phyloP scores from a whole-genome alignment of 1,140 invertebrate genomes.

The Luehdorfia chinensis region DNA sequence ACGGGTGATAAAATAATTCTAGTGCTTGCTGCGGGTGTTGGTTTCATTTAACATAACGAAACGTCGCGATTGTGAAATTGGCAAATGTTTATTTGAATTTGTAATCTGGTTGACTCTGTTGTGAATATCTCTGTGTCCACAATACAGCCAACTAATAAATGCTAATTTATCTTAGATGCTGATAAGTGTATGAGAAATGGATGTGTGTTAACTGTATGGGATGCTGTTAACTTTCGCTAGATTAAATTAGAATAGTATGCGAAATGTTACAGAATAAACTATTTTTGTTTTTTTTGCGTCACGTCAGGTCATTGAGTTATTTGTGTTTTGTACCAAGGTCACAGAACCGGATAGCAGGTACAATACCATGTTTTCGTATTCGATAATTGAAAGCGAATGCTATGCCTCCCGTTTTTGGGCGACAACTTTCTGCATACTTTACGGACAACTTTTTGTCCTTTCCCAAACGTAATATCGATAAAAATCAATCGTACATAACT shows the following conservation, averaged over 20 bases:
- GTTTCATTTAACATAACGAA: slow-evolving; percentile 6
- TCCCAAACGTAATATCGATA: slow-evolving; percentile 56
- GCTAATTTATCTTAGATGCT: slow-evolving; percentile 27
- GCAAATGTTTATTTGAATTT: slow-evolving; percentile 2
- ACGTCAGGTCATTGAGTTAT: slow-evolving; percentile 36
- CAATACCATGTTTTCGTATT: slow-evolving; percentile 38
- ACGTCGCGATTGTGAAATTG: slow-evolving; percentile 6
- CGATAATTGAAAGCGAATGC: slow-evolving; percentile 59
- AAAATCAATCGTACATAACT: slow-evolving; percentile 53
- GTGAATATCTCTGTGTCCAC: slow-evolving; percentile 2
- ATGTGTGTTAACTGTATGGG: slow-evolving; percentile 15
- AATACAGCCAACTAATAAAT: slow-evolving; percentile 21
- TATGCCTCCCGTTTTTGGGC: slow-evolving; percentile 44
- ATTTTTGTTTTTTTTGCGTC: slow-evolving; percentile 49
- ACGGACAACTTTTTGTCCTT: slow-evolving; percentile 63
- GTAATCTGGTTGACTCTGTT: neutral
- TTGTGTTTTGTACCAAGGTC: slow-evolving; percentile 56
- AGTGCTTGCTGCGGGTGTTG: slow-evolving; percentile 4
- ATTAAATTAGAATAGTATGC: slow-evolving; percentile 44
- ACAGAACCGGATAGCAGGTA: slow-evolving; percentile 48
- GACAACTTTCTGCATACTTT: slow-evolving; percentile 58
- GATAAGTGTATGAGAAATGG: slow-evolving; percentile 31
- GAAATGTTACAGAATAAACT: too few species aligned
- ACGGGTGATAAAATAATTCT: too few species aligned
- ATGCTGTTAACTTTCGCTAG: slow-evolving; percentile 53